phyloP scores from a whole-genome alignment of 1,140 invertebrate species.

The Heliconius congener region DNA sequence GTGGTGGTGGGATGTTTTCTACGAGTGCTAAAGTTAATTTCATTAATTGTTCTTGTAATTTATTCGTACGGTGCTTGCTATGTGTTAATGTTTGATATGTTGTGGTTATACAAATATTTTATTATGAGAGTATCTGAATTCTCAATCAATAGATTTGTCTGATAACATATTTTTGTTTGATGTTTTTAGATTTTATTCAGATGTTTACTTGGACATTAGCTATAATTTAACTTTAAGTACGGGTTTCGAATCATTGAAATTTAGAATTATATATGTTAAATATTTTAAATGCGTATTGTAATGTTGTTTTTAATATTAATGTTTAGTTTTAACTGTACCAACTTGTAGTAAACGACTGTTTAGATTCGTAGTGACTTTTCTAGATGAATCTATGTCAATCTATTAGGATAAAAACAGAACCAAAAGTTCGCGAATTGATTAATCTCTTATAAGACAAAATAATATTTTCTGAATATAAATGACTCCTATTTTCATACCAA shows the following conservation, averaged over 20 bases:
- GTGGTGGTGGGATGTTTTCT: constrained; percentile 78
- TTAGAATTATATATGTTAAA: constrained; percentile 59
- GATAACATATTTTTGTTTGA: constrained; percentile 53
- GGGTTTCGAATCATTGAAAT: constrained; percentile 77
- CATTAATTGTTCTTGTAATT: constrained; percentile 62
- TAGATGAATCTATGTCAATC: constrained; percentile 66
- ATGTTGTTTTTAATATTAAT: constrained; percentile 54
- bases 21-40: constrained; percentile 71
- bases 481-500: constrained; percentile 77
- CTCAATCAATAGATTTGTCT: constrained; percentile 64
- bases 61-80: constrained; percentile 76
- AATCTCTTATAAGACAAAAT: constrained; percentile 64
- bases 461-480: constrained; percentile 78
- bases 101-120: constrained; percentile 49
- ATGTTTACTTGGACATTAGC: constrained; percentile 57
- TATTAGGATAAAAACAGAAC: constrained; percentile 63
- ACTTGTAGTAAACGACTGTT: constrained; percentile 67
- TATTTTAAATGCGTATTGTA: constrained; percentile 58
- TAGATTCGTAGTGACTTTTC: constrained; percentile 67
- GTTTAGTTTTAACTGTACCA: constrained; percentile 52
- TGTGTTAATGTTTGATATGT: constrained; percentile 62
- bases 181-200: constrained; percentile 54
- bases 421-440: constrained; percentile 70
- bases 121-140: constrained; percentile 51
- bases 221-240: constrained; percentile 63